A percentile compares a stretch with the other conserved stretches of the same genome.
These are phyloP conservation scores for Sphecodes monilicornis DNA, from an alignment of 2,888 invertebrate genomes.

Conservation along the genomic window DNA sequence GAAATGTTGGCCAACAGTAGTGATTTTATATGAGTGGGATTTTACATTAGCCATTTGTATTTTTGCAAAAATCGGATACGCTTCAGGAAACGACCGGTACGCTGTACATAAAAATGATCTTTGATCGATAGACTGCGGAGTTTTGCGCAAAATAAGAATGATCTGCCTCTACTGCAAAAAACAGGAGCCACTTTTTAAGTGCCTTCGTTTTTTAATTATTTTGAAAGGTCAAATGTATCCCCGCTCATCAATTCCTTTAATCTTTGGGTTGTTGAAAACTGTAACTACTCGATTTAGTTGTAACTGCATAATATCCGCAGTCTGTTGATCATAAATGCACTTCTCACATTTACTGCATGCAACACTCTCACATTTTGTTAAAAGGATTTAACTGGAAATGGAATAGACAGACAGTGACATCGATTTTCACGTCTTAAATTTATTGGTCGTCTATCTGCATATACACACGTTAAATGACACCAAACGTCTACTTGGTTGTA, in stretches of 20 bases:
- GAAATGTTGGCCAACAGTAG: background rate
- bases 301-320: background rate
- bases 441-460: conserved; percentile 70
- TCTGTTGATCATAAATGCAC: background rate
- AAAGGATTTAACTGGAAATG: background rate
- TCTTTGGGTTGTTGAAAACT: too few species aligned
- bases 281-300: too few species aligned
- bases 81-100: background rate
- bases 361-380: background rate
- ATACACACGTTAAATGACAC: conserved; percentile 69
- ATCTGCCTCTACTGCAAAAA: too few species aligned
- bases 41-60: background rate
- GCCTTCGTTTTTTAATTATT: too few species aligned
- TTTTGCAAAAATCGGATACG: background rate
- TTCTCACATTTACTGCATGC: background rate
- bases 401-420: conserved; percentile 14
- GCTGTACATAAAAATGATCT: background rate
- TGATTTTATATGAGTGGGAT: background rate
- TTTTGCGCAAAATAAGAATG: too few species aligned
- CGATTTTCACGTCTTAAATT: conserved; percentile 64
- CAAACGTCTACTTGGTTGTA: conserved; percentile 71
- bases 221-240: too few species aligned
- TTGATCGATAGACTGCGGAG: background rate
- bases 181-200: too few species aligned
- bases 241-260: too few species aligned